Percentiles rank a stretch among this genome's conserved stretches.
Evolutionary conservation across 2,113 vertebrate species (phyloP).

Genomic region (Empidonax traillii): DNA sequence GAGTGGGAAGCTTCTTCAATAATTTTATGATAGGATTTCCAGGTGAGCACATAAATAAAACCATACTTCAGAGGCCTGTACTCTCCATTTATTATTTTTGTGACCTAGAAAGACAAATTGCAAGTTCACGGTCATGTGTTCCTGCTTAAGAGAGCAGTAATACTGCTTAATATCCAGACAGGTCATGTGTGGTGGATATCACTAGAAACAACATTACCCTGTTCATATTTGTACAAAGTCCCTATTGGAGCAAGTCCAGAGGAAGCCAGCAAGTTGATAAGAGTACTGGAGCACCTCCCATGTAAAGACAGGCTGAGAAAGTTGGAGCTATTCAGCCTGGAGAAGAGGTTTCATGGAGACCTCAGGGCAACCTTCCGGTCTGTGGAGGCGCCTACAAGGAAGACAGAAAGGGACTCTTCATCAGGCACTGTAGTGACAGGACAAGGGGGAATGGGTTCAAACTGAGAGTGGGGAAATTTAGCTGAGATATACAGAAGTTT

Average conservation of each 20-base stretch:
- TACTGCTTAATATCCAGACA: not conserved
- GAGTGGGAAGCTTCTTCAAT: not conserved
- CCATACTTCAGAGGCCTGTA: not conserved
- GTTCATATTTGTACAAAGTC: not conserved
- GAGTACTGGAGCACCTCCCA: not conserved
- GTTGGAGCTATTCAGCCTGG: not conserved
- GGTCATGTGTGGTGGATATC: not conserved
- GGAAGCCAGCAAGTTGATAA: not conserved
- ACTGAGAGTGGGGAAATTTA: not conserved
- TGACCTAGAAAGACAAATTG: not conserved
- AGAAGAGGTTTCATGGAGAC: not conserved
- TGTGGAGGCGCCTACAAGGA: not conserved
- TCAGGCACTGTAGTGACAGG: not conserved
- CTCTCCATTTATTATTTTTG: not conserved
- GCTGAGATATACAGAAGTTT: not conserved
- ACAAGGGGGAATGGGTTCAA: not conserved
- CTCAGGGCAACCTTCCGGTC: not conserved
- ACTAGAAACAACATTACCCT: not conserved
- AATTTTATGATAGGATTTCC: not conserved
- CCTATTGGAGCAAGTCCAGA: not conserved
- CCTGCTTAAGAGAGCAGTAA: not conserved
- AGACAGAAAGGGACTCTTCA: not conserved
- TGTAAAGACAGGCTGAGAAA: not conserved
- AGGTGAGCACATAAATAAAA: not conserved
- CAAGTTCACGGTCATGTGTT: not conserved